phyloP scores from a whole-genome alignment of 2,888 invertebrate species.

The Pristionchus arcanus region DNA sequence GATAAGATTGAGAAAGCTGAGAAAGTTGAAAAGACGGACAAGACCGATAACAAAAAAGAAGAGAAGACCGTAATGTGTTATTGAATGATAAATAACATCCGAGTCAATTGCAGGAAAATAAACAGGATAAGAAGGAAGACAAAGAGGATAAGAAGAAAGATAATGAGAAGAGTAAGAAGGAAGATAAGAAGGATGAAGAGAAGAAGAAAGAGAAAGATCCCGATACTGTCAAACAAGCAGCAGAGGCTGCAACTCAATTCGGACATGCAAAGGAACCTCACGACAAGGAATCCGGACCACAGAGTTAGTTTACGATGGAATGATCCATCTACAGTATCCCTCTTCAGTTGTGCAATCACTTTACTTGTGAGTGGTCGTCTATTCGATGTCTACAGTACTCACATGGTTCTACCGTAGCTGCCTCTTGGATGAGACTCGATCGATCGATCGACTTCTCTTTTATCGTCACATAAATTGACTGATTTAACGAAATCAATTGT shows the following conservation, averaged over 20 bases:
- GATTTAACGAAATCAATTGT: slow-evolving; percentile 14
- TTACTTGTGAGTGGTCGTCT: neutral
- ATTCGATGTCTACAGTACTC: slow-evolving; percentile 10
- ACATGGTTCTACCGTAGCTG: neutral
- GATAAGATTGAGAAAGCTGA: slow-evolving; percentile 10
- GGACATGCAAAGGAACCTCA: slow-evolving; percentile 5
- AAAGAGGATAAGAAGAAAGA: neutral
- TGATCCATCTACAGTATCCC: neutral
- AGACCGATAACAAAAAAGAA: slow-evolving; percentile 11
- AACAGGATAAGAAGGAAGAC: neutral
- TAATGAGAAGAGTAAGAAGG: neutral
- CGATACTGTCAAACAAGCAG: neutral
- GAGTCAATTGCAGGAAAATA: neutral
- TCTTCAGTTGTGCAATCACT: slow-evolving; percentile 17
- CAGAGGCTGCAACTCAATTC: slow-evolving; percentile 29
- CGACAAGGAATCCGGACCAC: neutral
- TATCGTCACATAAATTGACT: slow-evolving; percentile 36
- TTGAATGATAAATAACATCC: neutral
- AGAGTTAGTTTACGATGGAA: neutral
- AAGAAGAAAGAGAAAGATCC: slow-evolving; percentile 16
- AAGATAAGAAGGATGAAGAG: neutral
- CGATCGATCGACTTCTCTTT: slow-evolving; percentile 9
- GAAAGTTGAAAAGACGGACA: neutral
- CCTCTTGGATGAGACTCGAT: slow-evolving; percentile 2
- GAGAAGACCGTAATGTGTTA: neutral